A percentile compares a stretch with the other conserved stretches of the same genome.
Evolutionary conservation across 2,113 vertebrate genomes (phyloP).

Genomic region (Ranitomeya imitator): DNA sequence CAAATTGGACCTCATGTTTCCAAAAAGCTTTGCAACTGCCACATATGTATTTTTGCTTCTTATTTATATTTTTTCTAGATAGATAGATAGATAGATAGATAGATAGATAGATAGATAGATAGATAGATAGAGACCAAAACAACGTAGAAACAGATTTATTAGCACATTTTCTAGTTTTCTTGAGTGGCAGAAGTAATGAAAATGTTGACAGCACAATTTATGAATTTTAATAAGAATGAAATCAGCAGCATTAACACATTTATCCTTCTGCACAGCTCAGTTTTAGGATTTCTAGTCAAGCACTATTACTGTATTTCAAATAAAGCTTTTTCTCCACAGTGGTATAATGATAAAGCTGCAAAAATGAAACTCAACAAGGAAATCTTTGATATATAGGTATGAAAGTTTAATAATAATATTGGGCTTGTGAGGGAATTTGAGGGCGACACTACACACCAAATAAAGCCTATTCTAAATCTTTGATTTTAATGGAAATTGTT

Average conservation of each 20-base stretch:
- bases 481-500: background rate
- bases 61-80: too few relatives aligned
- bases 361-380: background rate
- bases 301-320: background rate
- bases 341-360: background rate
- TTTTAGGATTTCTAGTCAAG: background rate
- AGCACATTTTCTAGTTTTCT: background rate
- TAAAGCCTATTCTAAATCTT: background rate
- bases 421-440: background rate
- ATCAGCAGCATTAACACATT: background rate
- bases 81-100: too few relatives aligned
- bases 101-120: background rate
- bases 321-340: background rate
- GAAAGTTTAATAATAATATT: background rate
- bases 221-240: slow-evolving; percentile 11
- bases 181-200: slow-evolving; percentile 4
- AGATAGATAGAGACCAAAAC: background rate
- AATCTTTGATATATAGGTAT: background rate
- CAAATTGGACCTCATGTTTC: too few relatives aligned
- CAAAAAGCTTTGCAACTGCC: too few relatives aligned
- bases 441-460: background rate
- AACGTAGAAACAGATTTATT: too few relatives aligned
- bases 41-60: too few relatives aligned
- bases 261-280: background rate
- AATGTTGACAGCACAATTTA: background rate